Percentiles rank a stretch among this genome's conserved stretches.
Evolutionary conservation across 2,113 vertebrate genomes (phyloP).

Genomic region (Misgurnus anguillicaudatus): DNA sequence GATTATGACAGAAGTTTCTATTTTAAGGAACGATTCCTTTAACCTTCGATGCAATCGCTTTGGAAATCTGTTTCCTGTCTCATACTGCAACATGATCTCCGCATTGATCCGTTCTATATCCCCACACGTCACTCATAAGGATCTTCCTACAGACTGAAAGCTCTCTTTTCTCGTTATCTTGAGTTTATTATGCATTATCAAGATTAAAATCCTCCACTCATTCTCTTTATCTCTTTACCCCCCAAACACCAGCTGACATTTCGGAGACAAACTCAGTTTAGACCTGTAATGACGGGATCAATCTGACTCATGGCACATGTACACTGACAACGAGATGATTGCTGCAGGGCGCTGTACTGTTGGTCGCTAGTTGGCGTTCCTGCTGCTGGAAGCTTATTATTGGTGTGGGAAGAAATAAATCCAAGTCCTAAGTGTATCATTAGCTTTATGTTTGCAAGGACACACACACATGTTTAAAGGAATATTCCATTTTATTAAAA

Average conservation of each 20-base stretch:
- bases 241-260: slow-evolving; percentile 2
- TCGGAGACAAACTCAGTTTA: slow-evolving; percentile 25
- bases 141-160: slow-evolving; percentile 25
- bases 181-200: slow-evolving; percentile 57
- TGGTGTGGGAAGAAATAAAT: too few species aligned
- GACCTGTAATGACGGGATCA: slow-evolving; percentile 62
- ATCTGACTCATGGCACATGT: slow-evolving; percentile 43
- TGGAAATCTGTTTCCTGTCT: slow-evolving; percentile 13
- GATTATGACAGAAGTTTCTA: too few species aligned
- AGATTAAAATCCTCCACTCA: slow-evolving; percentile 59
- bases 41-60: not conserved
- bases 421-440: too few species aligned
- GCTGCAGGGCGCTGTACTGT: too few species aligned
- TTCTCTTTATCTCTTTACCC: slow-evolving; percentile 33
- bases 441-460: too few species aligned
- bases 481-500: too few species aligned
- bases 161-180: slow-evolving; percentile 43
- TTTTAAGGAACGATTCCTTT: not conserved
- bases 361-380: too few species aligned
- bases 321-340: not conserved
- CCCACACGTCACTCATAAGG: not conserved
- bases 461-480: too few species aligned
- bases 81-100: slow-evolving; percentile 2
- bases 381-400: too few species aligned
- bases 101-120: not conserved